Evolutionary conservation across 2,113 vertebrate species (phyloP).

Genomic region (Cyprinus carpio): DNA sequence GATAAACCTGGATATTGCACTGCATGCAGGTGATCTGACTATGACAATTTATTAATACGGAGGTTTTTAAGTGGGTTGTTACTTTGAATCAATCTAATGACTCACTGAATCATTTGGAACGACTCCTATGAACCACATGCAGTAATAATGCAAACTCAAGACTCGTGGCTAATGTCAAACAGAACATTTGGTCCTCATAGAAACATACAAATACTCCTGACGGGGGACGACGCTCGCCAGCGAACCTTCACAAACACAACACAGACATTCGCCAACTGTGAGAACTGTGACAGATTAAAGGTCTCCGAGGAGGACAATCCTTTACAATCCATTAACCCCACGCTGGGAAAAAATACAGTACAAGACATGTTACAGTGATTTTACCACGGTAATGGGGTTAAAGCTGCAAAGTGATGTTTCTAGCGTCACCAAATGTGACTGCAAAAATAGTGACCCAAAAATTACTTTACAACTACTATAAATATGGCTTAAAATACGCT

Average conservation of each 20-base stretch:
- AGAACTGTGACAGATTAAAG: not conserved
- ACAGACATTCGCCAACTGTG: not conserved
- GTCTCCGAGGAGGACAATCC: not conserved
- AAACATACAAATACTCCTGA: not conserved
- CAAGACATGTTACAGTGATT: not conserved
- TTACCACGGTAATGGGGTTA: not conserved
- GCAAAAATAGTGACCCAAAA: no score
- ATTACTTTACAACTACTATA: no score
- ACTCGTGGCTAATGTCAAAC: not conserved
- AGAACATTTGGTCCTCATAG: not conserved
- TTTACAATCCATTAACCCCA: not conserved
- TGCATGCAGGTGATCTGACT: not conserved
- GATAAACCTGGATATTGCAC: not conserved
- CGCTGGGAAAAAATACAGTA: not conserved
- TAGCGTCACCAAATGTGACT: no score
- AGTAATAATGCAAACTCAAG: not conserved
- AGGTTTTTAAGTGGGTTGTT: not conserved
- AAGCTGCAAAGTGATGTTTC: no score
- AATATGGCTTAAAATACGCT: no score
- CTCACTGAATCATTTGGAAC: not conserved
- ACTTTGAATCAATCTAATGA: not conserved
- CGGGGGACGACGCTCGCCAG: not conserved
- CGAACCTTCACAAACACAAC: not conserved
- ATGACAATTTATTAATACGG: no score
- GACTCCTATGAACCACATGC: not conserved